phyloP scores from a whole-genome alignment of 2,797 vertebrate genomes.

The Syngnathus rostellatus region DNA sequence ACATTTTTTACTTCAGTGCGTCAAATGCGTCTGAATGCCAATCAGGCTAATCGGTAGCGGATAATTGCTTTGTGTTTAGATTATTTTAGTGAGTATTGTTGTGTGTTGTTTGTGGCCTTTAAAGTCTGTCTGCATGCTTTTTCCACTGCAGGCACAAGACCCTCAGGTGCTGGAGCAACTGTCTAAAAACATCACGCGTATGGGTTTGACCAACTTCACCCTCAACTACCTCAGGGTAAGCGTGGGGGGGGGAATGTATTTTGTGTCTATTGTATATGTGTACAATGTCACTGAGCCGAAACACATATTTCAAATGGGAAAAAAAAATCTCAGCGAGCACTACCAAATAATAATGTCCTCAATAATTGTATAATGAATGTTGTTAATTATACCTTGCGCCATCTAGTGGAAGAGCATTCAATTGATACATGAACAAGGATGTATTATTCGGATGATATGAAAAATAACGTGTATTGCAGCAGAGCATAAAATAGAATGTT shows the following conservation, averaged over 20 bases:
- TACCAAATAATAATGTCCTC: neutral
- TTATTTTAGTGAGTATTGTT: conserved; percentile 8
- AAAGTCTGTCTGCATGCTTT: neutral
- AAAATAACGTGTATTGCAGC: neutral
- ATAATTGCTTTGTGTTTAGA: conserved; percentile 32
- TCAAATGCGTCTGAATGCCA: conserved; percentile 6
- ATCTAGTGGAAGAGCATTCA: neutral
- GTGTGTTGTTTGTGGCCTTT: neutral
- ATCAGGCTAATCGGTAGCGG: conserved; percentile 40
- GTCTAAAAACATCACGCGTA: conserved; percentile 99
- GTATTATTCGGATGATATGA: no score
- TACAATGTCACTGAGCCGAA: neutral
- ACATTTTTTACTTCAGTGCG: neutral
- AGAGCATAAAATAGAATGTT: neutral
- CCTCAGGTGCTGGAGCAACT: conserved; percentile 99
- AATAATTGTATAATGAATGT: neutral
- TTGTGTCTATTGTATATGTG: conserved; percentile 6
- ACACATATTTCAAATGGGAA: neutral
- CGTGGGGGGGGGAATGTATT: conserved; percentile 9
- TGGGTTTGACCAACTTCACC: conserved; percentile 99
- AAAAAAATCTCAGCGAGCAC: neutral
- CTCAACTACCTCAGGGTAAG: conserved; percentile 99
- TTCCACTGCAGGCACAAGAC: conserved; percentile 85
- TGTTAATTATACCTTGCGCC: neutral
- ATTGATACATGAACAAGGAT: neutral